Evolutionary conservation across 2,797 vertebrate genomes (phyloP).

Genomic region (Tragelaphus eurycerus): DNA sequence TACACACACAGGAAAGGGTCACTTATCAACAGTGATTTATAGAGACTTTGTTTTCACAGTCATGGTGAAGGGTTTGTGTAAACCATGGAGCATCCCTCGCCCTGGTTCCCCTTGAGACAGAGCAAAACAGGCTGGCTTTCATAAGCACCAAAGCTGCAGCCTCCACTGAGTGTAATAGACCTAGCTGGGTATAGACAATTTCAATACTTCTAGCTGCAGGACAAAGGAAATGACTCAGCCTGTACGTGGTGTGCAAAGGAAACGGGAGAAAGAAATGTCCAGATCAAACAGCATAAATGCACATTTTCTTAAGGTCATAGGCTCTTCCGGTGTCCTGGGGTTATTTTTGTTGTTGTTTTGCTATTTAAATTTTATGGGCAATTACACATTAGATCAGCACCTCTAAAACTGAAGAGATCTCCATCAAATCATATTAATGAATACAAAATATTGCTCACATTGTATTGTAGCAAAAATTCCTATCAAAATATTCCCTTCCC

Average conservation of each 20-base stretch:
- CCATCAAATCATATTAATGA: background rate
- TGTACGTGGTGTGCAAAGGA: background rate
- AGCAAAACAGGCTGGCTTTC: background rate
- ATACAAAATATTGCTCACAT: background rate
- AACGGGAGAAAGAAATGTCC: background rate
- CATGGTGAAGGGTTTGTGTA: background rate
- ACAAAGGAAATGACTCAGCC: constrained; percentile 3
- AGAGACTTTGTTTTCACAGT: background rate
- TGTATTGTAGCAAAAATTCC: background rate
- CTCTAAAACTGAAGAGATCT: background rate
- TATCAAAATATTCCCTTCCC: background rate
- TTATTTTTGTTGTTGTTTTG: background rate
- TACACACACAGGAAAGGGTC: background rate
- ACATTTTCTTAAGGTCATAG: background rate
- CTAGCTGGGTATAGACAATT: background rate
- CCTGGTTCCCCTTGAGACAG: background rate
- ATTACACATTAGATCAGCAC: background rate
- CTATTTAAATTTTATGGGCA: background rate
- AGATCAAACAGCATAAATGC: background rate
- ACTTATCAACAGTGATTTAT: background rate
- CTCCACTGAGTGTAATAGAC: background rate
- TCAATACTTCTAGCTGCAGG: background rate
- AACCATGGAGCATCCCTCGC: background rate
- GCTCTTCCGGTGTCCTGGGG: background rate
- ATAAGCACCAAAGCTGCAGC: background rate